These are phyloP conservation scores for Monoplex corrugatus DNA, from an alignment of 2,888 invertebrate genomes.

Conservation along the genomic window DNA sequence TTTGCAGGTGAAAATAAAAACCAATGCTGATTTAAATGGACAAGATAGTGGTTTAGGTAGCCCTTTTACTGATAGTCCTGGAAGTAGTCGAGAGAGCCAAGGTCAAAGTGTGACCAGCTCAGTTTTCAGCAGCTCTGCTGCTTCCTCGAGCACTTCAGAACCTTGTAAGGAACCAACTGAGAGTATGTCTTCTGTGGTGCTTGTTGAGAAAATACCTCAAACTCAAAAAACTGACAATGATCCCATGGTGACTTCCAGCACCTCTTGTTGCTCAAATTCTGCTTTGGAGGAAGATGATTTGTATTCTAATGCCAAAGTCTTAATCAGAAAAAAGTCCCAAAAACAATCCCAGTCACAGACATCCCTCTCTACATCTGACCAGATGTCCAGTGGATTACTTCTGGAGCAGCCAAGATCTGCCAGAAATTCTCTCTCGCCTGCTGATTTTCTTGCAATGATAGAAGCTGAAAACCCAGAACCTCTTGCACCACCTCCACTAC, in stretches of 20 bases:
- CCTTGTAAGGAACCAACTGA: not conserved
- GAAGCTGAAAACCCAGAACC: conserved; percentile 32
- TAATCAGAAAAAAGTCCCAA: conserved; percentile 66
- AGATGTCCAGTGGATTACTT: conserved; percentile 33
- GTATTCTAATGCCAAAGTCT: conserved; percentile 70
- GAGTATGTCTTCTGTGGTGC: not conserved
- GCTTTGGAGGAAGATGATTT: conserved; percentile 58
- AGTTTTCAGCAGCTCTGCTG: conserved; percentile 48
- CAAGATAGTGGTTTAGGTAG: conserved; percentile 60
- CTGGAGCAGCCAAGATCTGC: not conserved
- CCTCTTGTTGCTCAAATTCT: conserved; percentile 39
- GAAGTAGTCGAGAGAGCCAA: conserved; percentile 46
- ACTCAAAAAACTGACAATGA: conserved; percentile 16
- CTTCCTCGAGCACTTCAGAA: conserved; percentile 5
- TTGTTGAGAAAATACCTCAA: not conserved
- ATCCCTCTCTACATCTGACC: conserved; percentile 10
- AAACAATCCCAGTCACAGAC: conserved; percentile 44
- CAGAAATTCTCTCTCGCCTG: conserved; percentile 38
- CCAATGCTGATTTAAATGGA: conserved; percentile 38
- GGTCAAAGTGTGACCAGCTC: conserved; percentile 50
- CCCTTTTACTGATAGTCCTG: conserved; percentile 54
- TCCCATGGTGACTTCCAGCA: conserved; percentile 27
- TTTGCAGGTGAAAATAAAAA: conserved; percentile 30
- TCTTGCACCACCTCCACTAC: conserved; percentile 65
- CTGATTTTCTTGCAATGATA: conserved; percentile 9